Percentiles rank a stretch among this genome's conserved stretches.
These are phyloP conservation scores for Orchesella flavescens DNA, from an alignment of 2,888 invertebrate species.

Conservation along the genomic window DNA sequence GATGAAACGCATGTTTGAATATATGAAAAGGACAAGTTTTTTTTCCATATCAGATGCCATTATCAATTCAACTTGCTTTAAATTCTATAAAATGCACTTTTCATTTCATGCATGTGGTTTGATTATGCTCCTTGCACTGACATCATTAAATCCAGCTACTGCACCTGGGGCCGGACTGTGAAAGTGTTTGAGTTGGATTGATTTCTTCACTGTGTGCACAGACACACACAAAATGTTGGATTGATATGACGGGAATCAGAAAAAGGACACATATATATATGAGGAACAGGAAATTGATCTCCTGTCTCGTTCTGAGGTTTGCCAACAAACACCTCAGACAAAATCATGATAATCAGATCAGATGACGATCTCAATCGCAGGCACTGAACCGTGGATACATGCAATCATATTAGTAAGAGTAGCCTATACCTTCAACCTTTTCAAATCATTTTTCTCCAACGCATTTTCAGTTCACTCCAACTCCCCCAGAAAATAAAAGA, in stretches of 20 bases:
- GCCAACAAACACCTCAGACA: constrained; percentile 50
- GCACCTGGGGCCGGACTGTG: background rate
- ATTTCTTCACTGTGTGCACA: background rate
- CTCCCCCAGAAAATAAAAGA: background rate
- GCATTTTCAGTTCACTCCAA: background rate
- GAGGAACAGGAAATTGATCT: constrained; percentile 42
- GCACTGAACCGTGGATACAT: constrained; percentile 58
- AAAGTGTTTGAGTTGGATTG: too few species aligned
- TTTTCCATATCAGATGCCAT: constrained; percentile 52
- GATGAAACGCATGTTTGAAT: background rate
- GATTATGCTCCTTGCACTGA: constrained; percentile 25
- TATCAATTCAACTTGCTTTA: constrained; percentile 36
- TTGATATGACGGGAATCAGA: constrained; percentile 26
- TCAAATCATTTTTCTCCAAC: background rate
- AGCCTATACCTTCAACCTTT: too few species aligned
- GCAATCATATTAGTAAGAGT: constrained; percentile 33
- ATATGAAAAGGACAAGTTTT: constrained; percentile 55
- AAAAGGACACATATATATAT: constrained; percentile 1
- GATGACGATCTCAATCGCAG: constrained; percentile 55
- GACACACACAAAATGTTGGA: background rate
- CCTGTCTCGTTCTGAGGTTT: constrained; percentile 45
- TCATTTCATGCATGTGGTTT: constrained; percentile 36
- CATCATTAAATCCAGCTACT: constrained; percentile 55
- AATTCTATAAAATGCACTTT: constrained; percentile 38
- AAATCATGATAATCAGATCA: constrained; percentile 64